These are phyloP conservation scores for Tipula unca DNA, from an alignment of 2,888 invertebrate genomes.

Conservation along the genomic window DNA sequence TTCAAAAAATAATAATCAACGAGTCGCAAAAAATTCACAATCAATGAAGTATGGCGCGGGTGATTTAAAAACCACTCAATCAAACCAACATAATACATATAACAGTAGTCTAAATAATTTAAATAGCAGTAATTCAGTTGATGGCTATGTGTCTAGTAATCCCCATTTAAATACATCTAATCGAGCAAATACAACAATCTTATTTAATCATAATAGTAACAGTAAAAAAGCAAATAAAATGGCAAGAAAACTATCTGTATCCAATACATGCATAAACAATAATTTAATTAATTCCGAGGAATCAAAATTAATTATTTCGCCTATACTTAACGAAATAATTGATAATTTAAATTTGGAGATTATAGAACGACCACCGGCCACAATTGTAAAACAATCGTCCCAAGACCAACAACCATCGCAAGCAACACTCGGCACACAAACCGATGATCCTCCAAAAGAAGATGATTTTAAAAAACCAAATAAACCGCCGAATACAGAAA, in stretches of 20 bases:
- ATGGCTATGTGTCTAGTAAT: neutral
- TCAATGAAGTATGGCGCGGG: neutral
- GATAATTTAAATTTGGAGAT: neutral
- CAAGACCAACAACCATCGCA: neutral
- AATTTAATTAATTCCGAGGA: neutral
- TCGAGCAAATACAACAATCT: neutral
- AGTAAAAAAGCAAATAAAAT: neutral
- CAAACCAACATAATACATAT: neutral
- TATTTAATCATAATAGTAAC: neutral
- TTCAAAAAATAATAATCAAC: neutral
- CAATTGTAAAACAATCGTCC: neutral
- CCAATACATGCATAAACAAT: neutral
- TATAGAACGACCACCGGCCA: neutral
- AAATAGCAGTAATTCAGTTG: neutral
- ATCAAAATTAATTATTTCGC: neutral
- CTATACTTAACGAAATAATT: neutral
- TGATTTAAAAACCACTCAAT: neutral
- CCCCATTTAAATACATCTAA: neutral
- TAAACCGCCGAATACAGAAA: neutral
- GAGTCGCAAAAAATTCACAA: neutral
- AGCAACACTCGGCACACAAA: neutral
- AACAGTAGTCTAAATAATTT: neutral
- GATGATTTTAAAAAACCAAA: neutral
- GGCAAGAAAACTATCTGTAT: neutral
- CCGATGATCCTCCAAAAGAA: neutral